Evolutionary conservation across 2,888 invertebrate genomes (phyloP), one percentile per base, ranked within the genome.

Genomic region (Ariolimax columbianus): DNA sequence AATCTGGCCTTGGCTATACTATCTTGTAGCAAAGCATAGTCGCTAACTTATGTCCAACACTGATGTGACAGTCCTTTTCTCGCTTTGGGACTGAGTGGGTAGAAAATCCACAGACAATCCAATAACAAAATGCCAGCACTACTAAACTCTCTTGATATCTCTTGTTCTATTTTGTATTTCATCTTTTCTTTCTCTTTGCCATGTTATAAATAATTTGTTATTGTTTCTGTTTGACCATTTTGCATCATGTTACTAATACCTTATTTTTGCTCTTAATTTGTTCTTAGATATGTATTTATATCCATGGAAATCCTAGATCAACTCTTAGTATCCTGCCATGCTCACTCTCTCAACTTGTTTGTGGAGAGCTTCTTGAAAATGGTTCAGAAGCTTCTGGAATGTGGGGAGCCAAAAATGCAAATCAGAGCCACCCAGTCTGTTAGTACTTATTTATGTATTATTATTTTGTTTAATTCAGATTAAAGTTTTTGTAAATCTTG

Each of bases 221-320:
- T 63, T 63, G 63, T 63, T n/a, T 26, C 14, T 63, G 51, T 51
- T 51, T 17, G 51, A 11, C 17, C n/a, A n/a, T n/a, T n/a, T n/a
- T n/a, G n/a, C n/a, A n/a, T n/a, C n/a, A n/a, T n/a, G 55, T 63
- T 63, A 63, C 59, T n/a, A 63, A n/a, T 63, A 11, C 1, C n/a
- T n/a, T 23, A 63, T n/a, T 6, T 6, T 23, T 63, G 11, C 47
- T 9, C 9, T 47, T 6, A 47, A 47, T 47, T 47, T 47, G 3
- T 63, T 9, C 1, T 47, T 93, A 97, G 98, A 89, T 97, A 97
- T 95, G 98, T 98, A 86, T 96, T 97, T 93, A 98, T 99, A 92
- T 98, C 98, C 0, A 98, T 99, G 97, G 99, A 99, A 95, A 99
- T 99, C 14, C 98, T 99, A 97, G 99, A 99, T 95, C 97, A 98